A percentile compares a stretch with the other conserved stretches of the same genome.
These are phyloP conservation scores for Eurois occulta DNA, from an alignment of 2,888 invertebrate genomes.

Conservation along the genomic window DNA sequence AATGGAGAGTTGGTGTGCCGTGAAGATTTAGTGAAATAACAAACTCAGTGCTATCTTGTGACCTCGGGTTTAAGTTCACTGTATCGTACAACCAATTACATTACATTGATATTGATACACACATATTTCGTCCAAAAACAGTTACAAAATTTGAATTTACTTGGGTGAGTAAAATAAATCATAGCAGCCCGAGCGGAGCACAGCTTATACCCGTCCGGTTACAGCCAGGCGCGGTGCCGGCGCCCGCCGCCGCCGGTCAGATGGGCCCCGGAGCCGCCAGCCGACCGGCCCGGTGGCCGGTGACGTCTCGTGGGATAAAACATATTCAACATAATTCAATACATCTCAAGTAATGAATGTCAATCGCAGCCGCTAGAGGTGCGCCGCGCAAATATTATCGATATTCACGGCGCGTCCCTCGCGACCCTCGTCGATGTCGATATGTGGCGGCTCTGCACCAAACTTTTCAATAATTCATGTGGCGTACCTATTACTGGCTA, in stretches of 20 bases:
- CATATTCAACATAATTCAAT: slow-evolving; percentile 59
- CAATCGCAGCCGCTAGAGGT: slow-evolving; percentile 48
- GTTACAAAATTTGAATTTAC: slow-evolving; percentile 32
- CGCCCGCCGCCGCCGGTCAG: too few relatives aligned
- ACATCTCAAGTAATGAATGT: slow-evolving; percentile 58
- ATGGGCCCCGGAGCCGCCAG: background rate
- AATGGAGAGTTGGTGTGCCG: background rate
- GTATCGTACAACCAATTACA: background rate
- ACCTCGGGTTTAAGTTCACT: background rate
- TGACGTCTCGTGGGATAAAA: slow-evolving; percentile 50
- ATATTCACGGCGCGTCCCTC: slow-evolving; percentile 24
- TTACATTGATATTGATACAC: background rate
- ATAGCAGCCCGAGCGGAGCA: background rate
- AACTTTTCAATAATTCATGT: slow-evolving; percentile 54
- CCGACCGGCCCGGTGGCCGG: background rate
- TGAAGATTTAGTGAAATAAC: background rate
- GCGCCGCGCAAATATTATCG: slow-evolving; percentile 18
- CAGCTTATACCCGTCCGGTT: background rate
- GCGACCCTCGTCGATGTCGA: slow-evolving; percentile 38
- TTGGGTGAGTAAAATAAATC: slow-evolving; percentile 38
- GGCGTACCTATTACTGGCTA: slow-evolving; percentile 33
- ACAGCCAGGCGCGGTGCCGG: too few relatives aligned
- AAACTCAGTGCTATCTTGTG: background rate
- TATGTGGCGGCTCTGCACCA: slow-evolving; percentile 29
- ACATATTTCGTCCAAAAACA: slow-evolving; percentile 4